Conservation (phyloP, 2,888 invertebrate species). For the Orgyia antiqua region DNA sequence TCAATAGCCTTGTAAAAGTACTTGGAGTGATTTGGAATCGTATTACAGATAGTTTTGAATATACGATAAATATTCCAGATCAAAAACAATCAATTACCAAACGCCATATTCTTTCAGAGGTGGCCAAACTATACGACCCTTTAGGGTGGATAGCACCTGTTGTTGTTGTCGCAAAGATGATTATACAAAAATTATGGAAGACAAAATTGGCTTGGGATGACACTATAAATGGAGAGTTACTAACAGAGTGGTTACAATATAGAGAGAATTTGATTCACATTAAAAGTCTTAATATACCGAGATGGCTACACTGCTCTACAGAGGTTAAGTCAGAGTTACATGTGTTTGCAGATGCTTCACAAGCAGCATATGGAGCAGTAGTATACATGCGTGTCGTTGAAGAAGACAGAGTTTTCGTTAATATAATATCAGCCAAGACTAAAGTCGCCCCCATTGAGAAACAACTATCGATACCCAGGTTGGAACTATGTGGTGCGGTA, state of each 20-base stretch:
- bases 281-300: background rate
- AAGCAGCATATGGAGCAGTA: slow-evolving; percentile 2
- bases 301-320: background rate
- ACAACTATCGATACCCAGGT: slow-evolving; percentile 2
- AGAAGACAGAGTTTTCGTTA: background rate
- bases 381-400: background rate
- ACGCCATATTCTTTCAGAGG: background rate
- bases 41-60: background rate
- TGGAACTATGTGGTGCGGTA: slow-evolving; percentile 8
- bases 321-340: background rate
- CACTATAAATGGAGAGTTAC: background rate
- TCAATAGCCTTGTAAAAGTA: background rate
- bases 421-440: background rate
- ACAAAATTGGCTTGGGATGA: background rate
- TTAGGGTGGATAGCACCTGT: background rate
- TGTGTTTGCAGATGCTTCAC: background rate
- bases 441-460: slow-evolving; percentile 3
- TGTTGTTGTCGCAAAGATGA: background rate
- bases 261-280: background rate
- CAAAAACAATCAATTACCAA: background rate
- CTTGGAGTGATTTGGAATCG: slow-evolving; percentile 1
- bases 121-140: background rate
- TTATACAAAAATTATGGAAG: background rate
- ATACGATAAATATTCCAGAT: background rate
- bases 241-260: background rate